Conservation (phyloP, 2,797 vertebrate species). For the Typhlichthys eigenmanni region DNA sequence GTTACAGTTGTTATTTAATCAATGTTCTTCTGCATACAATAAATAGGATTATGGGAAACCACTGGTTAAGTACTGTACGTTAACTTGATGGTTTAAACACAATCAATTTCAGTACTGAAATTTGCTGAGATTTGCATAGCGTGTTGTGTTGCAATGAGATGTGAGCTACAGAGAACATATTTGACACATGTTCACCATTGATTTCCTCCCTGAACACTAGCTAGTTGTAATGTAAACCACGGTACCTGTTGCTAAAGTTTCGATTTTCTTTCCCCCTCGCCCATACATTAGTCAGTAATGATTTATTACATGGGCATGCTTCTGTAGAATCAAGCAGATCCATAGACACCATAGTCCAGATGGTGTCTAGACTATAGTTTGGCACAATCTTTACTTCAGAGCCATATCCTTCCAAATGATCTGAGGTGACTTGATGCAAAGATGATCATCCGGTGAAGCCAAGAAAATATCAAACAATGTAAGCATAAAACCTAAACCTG, state of each 20-base stretch:
- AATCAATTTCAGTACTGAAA: no score
- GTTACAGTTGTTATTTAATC: not conserved
- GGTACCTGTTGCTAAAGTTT: no score
- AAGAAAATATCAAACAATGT: conserved; percentile 3
- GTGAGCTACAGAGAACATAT: no score
- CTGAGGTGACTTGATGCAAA: conserved; percentile 34
- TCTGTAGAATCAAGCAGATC: conserved; percentile 34
- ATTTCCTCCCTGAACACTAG: no score
- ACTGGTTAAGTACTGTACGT: not conserved
- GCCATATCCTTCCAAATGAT: conserved; percentile 20
- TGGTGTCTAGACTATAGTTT: conserved; percentile 65
- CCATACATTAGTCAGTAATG: conserved; percentile 11
- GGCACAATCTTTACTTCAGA: conserved; percentile 38
- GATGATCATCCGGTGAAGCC: conserved; percentile 14
- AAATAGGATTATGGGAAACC: not conserved
- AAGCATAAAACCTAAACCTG: conserved; percentile 32
- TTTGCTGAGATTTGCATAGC: no score
- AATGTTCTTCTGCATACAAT: not conserved
- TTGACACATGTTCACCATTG: no score
- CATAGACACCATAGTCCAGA: conserved; percentile 53
- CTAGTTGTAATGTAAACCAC: no score
- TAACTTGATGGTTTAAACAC: no score
- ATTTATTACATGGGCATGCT: conserved; percentile 31
- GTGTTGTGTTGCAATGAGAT: no score
- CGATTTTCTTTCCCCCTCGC: not conserved